Evolutionary conservation across 2,888 invertebrate species (phyloP).

Genomic region (Tinea pellionella): DNA sequence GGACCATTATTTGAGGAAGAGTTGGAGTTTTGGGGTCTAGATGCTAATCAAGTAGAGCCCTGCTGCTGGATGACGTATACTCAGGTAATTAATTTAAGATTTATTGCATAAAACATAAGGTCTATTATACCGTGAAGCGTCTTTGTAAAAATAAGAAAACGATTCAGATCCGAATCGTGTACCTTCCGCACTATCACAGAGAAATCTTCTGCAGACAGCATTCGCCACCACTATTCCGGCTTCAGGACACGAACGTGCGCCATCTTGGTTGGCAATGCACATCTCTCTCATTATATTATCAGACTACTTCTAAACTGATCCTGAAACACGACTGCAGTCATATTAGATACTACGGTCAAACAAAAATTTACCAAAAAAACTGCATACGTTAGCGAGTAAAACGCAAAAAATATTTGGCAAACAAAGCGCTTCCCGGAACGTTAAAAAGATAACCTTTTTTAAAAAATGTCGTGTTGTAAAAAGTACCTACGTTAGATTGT

Average conservation of each 20-base stretch:
- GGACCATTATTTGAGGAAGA: slow-evolving; percentile 99
- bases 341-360: background rate
- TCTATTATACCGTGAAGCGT: too few species aligned
- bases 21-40: slow-evolving; percentile 98
- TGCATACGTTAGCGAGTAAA: background rate
- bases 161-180: too few species aligned
- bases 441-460: background rate
- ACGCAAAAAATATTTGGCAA: background rate
- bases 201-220: too few species aligned
- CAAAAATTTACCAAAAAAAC: background rate
- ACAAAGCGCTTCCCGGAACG: background rate
- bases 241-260: too few species aligned
- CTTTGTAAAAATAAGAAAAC: too few species aligned
- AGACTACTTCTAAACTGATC: too few species aligned
- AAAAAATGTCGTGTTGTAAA: background rate
- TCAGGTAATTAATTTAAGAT: slow-evolving; percentile 73
- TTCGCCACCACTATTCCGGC: too few species aligned
- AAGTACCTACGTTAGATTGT: background rate
- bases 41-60: slow-evolving; percentile 99
- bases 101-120: too few species aligned
- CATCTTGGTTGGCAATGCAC: too few species aligned
- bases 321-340: too few species aligned
- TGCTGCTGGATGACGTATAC: slow-evolving; percentile 99
- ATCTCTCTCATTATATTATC: too few species aligned
- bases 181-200: too few species aligned